Conservation (phyloP, 2,888 invertebrate species). For the Venusia cambrica region DNA sequence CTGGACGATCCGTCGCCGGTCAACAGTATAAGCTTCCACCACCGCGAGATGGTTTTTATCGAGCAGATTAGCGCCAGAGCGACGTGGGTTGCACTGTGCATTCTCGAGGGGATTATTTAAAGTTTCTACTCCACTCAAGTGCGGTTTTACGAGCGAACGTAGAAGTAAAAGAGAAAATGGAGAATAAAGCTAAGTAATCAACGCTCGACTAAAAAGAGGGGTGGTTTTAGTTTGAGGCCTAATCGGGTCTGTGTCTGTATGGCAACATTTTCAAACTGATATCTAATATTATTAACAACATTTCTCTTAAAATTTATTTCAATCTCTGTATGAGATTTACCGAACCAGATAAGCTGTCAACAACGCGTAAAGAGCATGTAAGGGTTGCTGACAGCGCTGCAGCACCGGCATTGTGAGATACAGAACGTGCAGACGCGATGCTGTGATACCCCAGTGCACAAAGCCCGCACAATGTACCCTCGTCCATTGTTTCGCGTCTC, state of each 20-base stretch:
- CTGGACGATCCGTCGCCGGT: slow-evolving; percentile 57
- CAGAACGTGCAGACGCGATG: slow-evolving; percentile 49
- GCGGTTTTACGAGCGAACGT: slow-evolving; percentile 21
- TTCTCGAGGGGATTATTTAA: slow-evolving; percentile 57
- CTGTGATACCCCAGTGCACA: slow-evolving; percentile 60
- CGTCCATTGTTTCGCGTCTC: slow-evolving; percentile 65
- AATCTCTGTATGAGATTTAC: slow-evolving; percentile 5
- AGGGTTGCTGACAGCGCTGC: slow-evolving; percentile 10
- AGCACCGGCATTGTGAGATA: slow-evolving; percentile 45
- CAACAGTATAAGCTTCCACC: slow-evolving; percentile 53
- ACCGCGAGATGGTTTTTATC: slow-evolving; percentile 53
- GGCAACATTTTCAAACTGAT: slow-evolving; percentile 10
- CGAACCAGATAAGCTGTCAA: slow-evolving; percentile 10
- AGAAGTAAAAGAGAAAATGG: slow-evolving; percentile 14
- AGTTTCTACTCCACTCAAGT: slow-evolving; percentile 42
- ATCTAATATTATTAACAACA: no score
- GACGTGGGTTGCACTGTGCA: slow-evolving; percentile 52
- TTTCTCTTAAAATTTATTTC: no score
- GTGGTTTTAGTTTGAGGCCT: no score
- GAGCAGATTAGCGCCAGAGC: slow-evolving; percentile 52
- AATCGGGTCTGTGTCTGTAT: no score
- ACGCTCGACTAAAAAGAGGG: no score
- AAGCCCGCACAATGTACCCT: slow-evolving; percentile 65
- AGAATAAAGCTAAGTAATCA: slow-evolving; percentile 14
- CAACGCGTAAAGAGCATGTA: slow-evolving; percentile 2